Evolutionary conservation across 1,140 invertebrate species (phyloP).

Genomic region (Littorina saxatilis): DNA sequence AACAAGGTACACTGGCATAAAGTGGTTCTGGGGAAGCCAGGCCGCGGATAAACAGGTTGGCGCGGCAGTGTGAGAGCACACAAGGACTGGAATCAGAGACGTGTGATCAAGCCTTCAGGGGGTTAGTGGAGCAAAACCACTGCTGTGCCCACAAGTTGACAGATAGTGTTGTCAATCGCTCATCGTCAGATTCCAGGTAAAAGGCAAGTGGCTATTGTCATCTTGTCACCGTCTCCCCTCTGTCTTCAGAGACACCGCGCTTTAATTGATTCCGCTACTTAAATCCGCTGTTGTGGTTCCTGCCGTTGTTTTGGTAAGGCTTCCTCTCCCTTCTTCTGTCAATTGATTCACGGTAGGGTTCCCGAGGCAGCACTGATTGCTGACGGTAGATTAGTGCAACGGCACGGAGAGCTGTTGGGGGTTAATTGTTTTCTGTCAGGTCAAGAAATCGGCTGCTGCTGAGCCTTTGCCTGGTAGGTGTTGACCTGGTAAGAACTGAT

Average conservation of each 20-base stretch:
- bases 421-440: too few relatives aligned
- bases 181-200: not conserved
- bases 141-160: not conserved
- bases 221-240: not conserved
- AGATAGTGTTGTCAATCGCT: not conserved
- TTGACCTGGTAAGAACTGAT: too few relatives aligned
- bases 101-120: slow-evolving; percentile 4
- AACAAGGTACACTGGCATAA: not conserved
- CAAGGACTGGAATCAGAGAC: not conserved
- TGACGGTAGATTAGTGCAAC: too few relatives aligned
- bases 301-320: too few relatives aligned
- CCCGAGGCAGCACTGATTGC: too few relatives aligned
- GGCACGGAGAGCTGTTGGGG: too few relatives aligned
- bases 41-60: not conserved
- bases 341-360: too few relatives aligned
- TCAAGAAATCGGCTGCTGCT: too few relatives aligned
- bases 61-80: not conserved
- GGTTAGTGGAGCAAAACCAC: not conserved
- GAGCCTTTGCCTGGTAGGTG: too few relatives aligned
- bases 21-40: slow-evolving; percentile 8
- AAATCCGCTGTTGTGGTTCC: not conserved
- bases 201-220: not conserved
- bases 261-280: not conserved
- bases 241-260: not conserved
- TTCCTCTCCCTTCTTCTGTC: too few relatives aligned